Evolutionary conservation across 2,888 invertebrate genomes (phyloP), one percentile per base, ranked within the genome.

Genomic region (Rhagonycha fulva): DNA sequence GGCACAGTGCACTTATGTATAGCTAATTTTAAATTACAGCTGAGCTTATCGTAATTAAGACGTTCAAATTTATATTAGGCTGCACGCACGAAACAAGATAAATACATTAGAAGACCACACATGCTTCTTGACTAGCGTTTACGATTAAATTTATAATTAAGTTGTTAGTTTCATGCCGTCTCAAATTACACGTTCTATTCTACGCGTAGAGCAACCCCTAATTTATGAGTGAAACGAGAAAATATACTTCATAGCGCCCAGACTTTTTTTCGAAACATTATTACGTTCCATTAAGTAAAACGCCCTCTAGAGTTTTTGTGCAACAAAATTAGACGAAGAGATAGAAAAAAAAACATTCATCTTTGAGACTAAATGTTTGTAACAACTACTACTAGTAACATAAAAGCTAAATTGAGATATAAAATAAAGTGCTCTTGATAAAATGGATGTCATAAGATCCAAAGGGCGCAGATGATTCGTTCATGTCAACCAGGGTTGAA

Each of bases 261-360:
- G 32, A 68, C 62, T 66, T 68, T 71, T 71, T 68, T 68, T 70
- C 72, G 62, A 67, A 72, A 75, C 75, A 77, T 77, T 79, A 77
- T 79, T 77, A 79, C 79, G 75, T 79, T 79, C 79, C 79, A 79
- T 79, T 77, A 77, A 73, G 76, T 73, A 75, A 66, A 70, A 69
- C 77, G 77, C 79, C 79, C 75, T 76, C 68, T 67, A 66, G 66
- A 68, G 70, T 73, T 76, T 76, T 78, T 78, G 74, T 78, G 61
- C 62, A 61, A 71, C 47, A 60, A 30, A 62, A 62, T 62, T 63
- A 71, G 68, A 68, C 47, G 72, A 70, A 74, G 72, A 63, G 72
- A 77, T 63, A 72, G 63, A 73, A 47, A 69, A 68, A 75, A 78
- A 77, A 75, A 75, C 75, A 63, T 72, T 24, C 30, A 73, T 74